Conservation (phyloP, 2,888 invertebrate genomes). For the Apeira syringaria region DNA sequence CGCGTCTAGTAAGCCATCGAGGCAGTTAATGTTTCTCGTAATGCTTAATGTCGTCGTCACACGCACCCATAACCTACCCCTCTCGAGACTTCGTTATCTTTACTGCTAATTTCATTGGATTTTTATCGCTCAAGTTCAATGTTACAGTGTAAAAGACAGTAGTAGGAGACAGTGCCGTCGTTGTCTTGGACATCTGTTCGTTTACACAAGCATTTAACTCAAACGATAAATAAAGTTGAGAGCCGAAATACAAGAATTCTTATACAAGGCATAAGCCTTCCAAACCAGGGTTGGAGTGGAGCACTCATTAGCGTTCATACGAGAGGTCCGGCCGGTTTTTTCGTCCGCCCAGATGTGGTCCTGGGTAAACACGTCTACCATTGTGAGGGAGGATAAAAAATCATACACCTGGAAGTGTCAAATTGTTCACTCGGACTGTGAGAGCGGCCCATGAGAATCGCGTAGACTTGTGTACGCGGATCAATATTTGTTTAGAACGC, state of each 20-base stretch:
- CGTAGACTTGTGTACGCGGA: constrained; percentile 30
- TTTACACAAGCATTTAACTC: constrained; percentile 51
- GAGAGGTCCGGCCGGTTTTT: constrained; percentile 80
- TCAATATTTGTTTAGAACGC: constrained; percentile 38
- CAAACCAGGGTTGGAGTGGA: constrained; percentile 34
- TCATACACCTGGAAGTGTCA: constrained; percentile 82
- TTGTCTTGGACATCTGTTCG: constrained; percentile 69
- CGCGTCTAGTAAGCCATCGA: too few species aligned
- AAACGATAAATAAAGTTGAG: constrained; percentile 64
- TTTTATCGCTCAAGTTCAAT: constrained; percentile 80
- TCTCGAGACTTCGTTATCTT: constrained; percentile 59
- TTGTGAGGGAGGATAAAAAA: constrained; percentile 74
- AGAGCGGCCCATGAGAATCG: constrained; percentile 73
- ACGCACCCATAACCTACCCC: constrained; percentile 62
- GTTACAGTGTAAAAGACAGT: constrained; percentile 63
- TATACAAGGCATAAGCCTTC: constrained; percentile 32
- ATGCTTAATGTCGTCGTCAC: constrained; percentile 28
- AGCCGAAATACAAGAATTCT: constrained; percentile 47
- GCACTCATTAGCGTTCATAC: constrained; percentile 72
- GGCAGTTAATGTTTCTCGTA: constrained; percentile 11
- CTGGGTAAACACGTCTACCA: constrained; percentile 68
- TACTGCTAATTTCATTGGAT: constrained; percentile 73
- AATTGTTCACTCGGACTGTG: constrained; percentile 77
- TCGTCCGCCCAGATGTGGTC: constrained; percentile 78
- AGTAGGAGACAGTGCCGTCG: constrained; percentile 51